Percentiles rank a stretch among this genome's conserved stretches.
Evolutionary conservation across 2,888 invertebrate species (phyloP).

Genomic region (Diabrotica balteata): DNA sequence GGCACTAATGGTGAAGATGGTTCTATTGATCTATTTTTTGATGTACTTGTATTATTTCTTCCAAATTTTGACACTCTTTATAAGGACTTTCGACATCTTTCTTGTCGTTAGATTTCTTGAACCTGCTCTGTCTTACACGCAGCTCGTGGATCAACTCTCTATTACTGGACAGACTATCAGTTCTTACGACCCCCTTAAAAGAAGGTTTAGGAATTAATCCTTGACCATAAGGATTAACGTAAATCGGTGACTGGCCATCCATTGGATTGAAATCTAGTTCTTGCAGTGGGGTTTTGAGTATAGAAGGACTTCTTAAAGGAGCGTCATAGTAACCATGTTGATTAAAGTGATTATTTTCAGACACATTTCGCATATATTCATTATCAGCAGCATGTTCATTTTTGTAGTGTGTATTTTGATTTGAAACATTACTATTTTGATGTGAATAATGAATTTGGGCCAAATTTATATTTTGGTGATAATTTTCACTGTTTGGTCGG

Average conservation of each 20-base stretch:
- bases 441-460: slow-evolving; percentile 15
- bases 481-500: slow-evolving; percentile 16
- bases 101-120: slow-evolving; percentile 27
- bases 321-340: not conserved
- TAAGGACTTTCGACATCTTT: slow-evolving; percentile 35
- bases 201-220: slow-evolving; percentile 19
- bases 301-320: slow-evolving; percentile 2
- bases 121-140: slow-evolving; percentile 40
- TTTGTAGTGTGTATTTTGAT: not conserved
- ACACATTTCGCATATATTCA: not conserved
- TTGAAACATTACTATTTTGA: slow-evolving; percentile 4
- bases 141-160: slow-evolving; percentile 45
- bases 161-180: slow-evolving; percentile 46
- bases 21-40: slow-evolving; percentile 25
- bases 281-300: slow-evolving; percentile 15
- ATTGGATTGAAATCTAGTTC: slow-evolving; percentile 28
- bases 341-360: slow-evolving; percentile 4
- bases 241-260: slow-evolving; percentile 34
- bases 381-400: not conserved
- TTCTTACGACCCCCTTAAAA: slow-evolving; percentile 28
- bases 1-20: no score
- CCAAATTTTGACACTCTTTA: slow-evolving; percentile 41
- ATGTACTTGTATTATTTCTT: slow-evolving; percentile 39
- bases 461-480: slow-evolving; percentile 16
- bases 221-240: slow-evolving; percentile 20